Conservation (phyloP, 2,797 vertebrate species). For the Schizothorax lantsangensis region DNA sequence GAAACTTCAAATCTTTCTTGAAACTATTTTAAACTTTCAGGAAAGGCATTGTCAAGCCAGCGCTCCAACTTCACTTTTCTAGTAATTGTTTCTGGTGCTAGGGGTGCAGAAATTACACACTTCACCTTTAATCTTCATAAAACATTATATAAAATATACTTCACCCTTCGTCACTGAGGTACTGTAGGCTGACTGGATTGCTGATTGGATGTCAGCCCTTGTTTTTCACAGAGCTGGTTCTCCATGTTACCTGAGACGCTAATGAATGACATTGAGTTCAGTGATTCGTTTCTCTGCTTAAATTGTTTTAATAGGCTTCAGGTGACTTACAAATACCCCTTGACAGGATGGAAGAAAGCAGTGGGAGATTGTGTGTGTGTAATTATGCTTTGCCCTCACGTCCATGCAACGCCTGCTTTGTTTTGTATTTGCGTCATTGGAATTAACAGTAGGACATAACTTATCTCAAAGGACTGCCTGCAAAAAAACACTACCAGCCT, state of each 20-base stretch:
- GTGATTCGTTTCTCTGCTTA: conserved; percentile 31
- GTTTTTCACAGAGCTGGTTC: conserved; percentile 4
- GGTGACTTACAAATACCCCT: conserved; percentile 52
- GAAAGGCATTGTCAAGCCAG: neutral
- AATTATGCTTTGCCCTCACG: conserved; percentile 56
- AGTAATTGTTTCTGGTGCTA: neutral
- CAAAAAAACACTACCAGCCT: conserved; percentile 9
- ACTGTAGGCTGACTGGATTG: neutral
- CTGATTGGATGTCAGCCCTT: conserved; percentile 27
- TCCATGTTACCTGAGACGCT: conserved; percentile 14
- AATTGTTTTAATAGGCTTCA: conserved; percentile 34
- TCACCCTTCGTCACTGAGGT: neutral
- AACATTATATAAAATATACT: neutral
- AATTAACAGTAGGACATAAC: conserved; percentile 8
- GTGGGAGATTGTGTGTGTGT: conserved; percentile 3
- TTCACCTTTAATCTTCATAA: conserved; percentile 7
- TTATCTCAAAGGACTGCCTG: conserved; percentile 25
- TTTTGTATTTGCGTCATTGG: conserved; percentile 43
- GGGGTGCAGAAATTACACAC: neutral
- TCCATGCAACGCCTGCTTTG: conserved; percentile 30
- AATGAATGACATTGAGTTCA: conserved; percentile 46
- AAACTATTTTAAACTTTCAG: neutral
- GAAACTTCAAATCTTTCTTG: neutral
- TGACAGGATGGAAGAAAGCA: conserved; percentile 5
- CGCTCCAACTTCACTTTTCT: neutral